Evolutionary conservation across 2,888 invertebrate genomes (phyloP), one percentile per base, ranked within the genome.

Genomic region (Orgyia antiqua): DNA sequence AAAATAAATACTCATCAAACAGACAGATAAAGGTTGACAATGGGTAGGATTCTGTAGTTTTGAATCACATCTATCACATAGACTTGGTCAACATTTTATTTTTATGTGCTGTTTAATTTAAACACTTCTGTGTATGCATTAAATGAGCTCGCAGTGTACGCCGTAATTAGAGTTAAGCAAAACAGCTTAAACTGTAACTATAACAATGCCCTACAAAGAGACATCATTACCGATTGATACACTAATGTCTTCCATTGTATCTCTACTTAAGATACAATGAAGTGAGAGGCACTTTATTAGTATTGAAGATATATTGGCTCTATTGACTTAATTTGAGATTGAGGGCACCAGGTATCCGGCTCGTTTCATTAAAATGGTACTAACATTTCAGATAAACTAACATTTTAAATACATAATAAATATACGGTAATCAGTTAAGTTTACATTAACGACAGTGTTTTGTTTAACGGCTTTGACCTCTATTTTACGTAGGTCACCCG

Each of bases 141-240:
- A 1, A 23, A 23, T 10, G 19, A 32, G 26, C 31, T 11, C 12
- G 15, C 12, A 35, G 4, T 47, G 36, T 42, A 45, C 3, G 8
- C 0, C 4, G 4, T 38, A 44, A 47, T 44, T 28, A 41, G 2
- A 36, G 4, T 2, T 23, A 28, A 41, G 29, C 2, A 26, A 39
- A 39, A 39, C 31, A 19, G 18, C 10, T 36, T 13, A 19, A 25
- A 24, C 31, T 33, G 2, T 13, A 6, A 10, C n/a, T 20, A 15
- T 37, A 31, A 39, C 33, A 39, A 50, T 42, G 27, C 5, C 7
- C 1, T 5, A 34, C 21, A 34, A 34, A 30, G 23, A 25, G 18
- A 2, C 17, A 18, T 26, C 27, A 26, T 36, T 36, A 31, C 10
- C 12, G 26, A 39, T 32, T 25, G 20, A 29, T 30, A 24, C 20